Evolutionary conservation across 1,140 invertebrate species (phyloP), one percentile per base, ranked within the genome.

Genomic region (Archivesica marissinica): DNA sequence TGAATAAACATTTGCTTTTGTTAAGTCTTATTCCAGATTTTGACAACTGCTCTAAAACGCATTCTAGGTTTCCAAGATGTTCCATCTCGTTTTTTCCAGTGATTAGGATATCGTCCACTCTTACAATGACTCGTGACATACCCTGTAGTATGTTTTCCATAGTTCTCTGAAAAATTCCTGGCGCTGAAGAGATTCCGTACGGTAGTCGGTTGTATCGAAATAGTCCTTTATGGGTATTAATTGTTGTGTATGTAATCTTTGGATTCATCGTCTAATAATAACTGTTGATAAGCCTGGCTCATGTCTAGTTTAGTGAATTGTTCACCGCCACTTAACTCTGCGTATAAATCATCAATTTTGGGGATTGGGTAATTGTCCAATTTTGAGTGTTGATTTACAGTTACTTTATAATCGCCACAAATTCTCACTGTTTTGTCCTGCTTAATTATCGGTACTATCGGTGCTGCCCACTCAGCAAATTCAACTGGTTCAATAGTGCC

Each of bases 401-500:
- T 93, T 13, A 89, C 44, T 47, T 92, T 92, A 64, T 88, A 93
- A 82, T 93, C 92, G 6, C 91, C 91, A 85, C 93, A 81, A 59
- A 17, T 86, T 77, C 54, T 2, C 11, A 79, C 23, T 20, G 39
- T 61, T 64, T 28, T 52, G 28, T 76, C 28, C n/a, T 25, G 50
- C 47, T 54, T 87, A 70, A 68, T 17, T 72, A 68, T 11, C 23
- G 81, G 38, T 25, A 95, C 95, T 9, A 95, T 88, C 0, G 94
- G 95, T 6, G 95, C 93, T 7, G 93, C 94, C 95, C 94, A 95
- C 52, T 94, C 92, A n/a, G 91, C 93, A n/a, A 13, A 25, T 23
- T 70, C 66, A 41, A 41, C 38, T n/a, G 2, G 38, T 44, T 70
- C 66, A 70, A 70, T 70, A 23, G 44, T 25, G 28, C 66, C 66